phyloP scores from a whole-genome alignment of 1,140 invertebrate genomes.

The Chironomus tepperi region DNA sequence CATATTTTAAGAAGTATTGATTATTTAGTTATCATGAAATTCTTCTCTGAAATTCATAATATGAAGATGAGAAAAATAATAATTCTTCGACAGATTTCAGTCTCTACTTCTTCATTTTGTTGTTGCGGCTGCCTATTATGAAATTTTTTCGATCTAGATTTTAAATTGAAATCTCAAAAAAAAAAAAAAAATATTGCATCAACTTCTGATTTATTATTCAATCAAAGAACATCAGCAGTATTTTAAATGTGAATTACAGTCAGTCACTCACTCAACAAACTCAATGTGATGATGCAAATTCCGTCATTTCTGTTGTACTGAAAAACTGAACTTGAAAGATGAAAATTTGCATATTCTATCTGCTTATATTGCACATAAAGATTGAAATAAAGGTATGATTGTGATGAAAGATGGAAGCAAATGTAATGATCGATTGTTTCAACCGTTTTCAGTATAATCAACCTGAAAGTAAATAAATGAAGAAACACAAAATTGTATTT shows the following conservation, averaged over 20 bases:
- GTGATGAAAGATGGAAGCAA: background rate
- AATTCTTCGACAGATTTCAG: too few relatives aligned
- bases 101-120: too few relatives aligned
- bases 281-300: background rate
- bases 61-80: too few relatives aligned
- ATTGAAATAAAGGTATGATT: too few relatives aligned
- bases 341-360: background rate
- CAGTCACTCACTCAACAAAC: background rate
- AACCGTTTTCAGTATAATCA: too few relatives aligned
- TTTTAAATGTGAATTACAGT: background rate
- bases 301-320: background rate
- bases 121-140: too few relatives aligned
- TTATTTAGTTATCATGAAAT: too few relatives aligned
- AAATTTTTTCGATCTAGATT: background rate
- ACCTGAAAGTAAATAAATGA: background rate
- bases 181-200: background rate
- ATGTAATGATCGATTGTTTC: slow-evolving; percentile 4
- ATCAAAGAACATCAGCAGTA: background rate
- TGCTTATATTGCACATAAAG: too few relatives aligned
- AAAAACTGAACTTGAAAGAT: background rate
- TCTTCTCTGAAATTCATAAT: too few relatives aligned
- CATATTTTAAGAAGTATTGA: too few relatives aligned
- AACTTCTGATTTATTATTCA: slow-evolving; percentile 8
- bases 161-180: background rate
- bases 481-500: background rate